A percentile compares a stretch with the other conserved stretches of the same genome.
These are phyloP conservation scores for Hephaestus fuliginosus DNA, from an alignment of 2,797 vertebrate species.

Conservation along the genomic window DNA sequence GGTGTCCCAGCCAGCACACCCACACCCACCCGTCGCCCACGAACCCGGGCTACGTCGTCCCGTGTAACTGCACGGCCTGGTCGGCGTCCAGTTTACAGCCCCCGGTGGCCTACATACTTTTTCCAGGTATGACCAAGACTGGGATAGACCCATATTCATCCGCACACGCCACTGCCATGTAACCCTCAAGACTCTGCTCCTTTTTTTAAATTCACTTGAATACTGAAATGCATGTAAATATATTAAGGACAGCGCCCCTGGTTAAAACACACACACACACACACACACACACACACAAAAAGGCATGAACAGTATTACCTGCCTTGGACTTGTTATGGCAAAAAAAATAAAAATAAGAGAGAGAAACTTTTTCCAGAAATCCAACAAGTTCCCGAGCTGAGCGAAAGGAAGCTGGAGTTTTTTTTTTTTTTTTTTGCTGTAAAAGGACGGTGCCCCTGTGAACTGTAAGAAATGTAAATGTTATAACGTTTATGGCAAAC, in stretches of 20 bases:
- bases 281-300: no score
- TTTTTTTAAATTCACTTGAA: slow-evolving; percentile 86
- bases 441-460: slow-evolving; percentile 84
- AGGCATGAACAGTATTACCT: slow-evolving; percentile 75
- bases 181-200: slow-evolving; percentile 81
- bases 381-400: slow-evolving; percentile 81
- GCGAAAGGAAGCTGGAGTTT: slow-evolving; percentile 77
- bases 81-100: slow-evolving; percentile 98
- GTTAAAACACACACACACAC: slow-evolving; percentile 27
- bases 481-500: slow-evolving; percentile 90
- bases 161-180: slow-evolving; percentile 97
- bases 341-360: slow-evolving; percentile 35
- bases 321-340: slow-evolving; percentile 81
- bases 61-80: slow-evolving; percentile 99
- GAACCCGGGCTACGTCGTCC: slow-evolving; percentile 98
- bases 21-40: slow-evolving; percentile 99
- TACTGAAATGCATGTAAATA: slow-evolving; percentile 90
- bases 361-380: slow-evolving; percentile 79
- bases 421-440: slow-evolving; percentile 55
- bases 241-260: slow-evolving; percentile 77
- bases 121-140: slow-evolving; percentile 99
- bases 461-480: slow-evolving; percentile 95
- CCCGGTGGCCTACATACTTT: slow-evolving; percentile 99
- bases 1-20: slow-evolving; percentile 97
- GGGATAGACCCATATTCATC: slow-evolving; percentile 98